Evolutionary conservation across 2,797 vertebrate genomes (phyloP).

Genomic region (Gephyroberyx darwinii): DNA sequence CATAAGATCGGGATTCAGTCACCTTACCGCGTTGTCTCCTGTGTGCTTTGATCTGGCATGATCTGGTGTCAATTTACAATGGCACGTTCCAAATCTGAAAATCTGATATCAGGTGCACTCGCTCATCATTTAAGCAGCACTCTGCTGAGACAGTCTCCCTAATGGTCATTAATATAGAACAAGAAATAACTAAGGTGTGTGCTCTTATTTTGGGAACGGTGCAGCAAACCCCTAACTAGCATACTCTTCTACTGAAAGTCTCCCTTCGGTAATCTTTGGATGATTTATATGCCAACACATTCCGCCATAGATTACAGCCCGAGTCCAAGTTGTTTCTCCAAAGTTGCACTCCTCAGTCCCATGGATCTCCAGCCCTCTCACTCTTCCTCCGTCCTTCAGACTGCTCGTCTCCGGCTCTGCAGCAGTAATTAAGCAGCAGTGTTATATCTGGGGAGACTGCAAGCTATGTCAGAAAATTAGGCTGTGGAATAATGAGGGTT

Average conservation of each 20-base stretch:
- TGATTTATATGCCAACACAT: conserved; percentile 47
- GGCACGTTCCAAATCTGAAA: conserved; percentile 23
- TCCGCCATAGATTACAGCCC: conserved; percentile 26
- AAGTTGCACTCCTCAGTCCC: background rate
- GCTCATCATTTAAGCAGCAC: conserved; percentile 52
- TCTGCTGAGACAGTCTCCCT: conserved; percentile 53
- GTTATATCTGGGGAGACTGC: conserved; percentile 82
- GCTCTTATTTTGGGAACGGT: conserved; percentile 61
- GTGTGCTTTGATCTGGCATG: conserved; percentile 52
- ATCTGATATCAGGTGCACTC: conserved; percentile 43
- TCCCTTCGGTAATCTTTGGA: conserved; percentile 54
- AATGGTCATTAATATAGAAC: conserved; percentile 62
- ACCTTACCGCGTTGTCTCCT: conserved; percentile 18
- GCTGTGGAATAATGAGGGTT: conserved; percentile 84
- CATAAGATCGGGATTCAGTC: conserved; percentile 51
- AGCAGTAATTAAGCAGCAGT: conserved; percentile 84
- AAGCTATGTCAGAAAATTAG: conserved; percentile 85
- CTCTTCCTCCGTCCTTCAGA: conserved; percentile 55
- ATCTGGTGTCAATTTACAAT: conserved; percentile 56
- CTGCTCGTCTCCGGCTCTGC: conserved; percentile 60
- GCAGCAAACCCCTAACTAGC: conserved; percentile 46
- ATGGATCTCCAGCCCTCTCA: conserved; percentile 15
- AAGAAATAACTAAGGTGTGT: conserved; percentile 60
- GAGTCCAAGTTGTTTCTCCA: conserved; percentile 49
- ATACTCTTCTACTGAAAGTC: conserved; percentile 51